phyloP scores from a whole-genome alignment of 2,113 vertebrate genomes.

The Natator depressus region DNA sequence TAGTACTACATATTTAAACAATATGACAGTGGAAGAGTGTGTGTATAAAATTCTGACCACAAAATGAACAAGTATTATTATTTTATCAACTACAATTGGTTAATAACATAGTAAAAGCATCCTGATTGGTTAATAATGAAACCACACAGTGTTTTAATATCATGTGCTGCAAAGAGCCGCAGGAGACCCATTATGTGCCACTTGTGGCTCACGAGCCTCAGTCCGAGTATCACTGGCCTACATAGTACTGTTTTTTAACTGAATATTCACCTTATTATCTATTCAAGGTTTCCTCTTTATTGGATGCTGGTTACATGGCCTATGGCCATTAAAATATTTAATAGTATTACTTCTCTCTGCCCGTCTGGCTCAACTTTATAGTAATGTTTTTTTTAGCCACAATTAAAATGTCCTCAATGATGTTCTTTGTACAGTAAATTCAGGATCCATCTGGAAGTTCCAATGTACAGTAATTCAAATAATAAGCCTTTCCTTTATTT shows the following conservation, averaged over 20 bases:
- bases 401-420: slow-evolving; percentile 42
- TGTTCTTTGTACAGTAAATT: background rate
- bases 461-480: background rate
- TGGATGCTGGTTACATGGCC: slow-evolving; percentile 26
- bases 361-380: slow-evolving; percentile 29
- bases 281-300: slow-evolving; percentile 19
- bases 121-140: background rate
- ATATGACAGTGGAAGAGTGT: no score
- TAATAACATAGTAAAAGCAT: background rate
- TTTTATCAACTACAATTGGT: background rate
- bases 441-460: background rate
- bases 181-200: background rate
- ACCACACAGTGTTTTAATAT: background rate
- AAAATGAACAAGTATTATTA: background rate
- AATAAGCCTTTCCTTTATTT: background rate
- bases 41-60: background rate
- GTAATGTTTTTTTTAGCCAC: background rate
- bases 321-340: slow-evolving; percentile 46
- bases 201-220: background rate
- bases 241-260: background rate
- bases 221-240: background rate
- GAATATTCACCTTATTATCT: slow-evolving; percentile 8
- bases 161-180: background rate
- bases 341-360: slow-evolving; percentile 62
- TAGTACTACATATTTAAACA: no score